Base-by-base conservation (phyloP, 1,140 invertebrate species). In the Cyclina sinensis region DNA sequence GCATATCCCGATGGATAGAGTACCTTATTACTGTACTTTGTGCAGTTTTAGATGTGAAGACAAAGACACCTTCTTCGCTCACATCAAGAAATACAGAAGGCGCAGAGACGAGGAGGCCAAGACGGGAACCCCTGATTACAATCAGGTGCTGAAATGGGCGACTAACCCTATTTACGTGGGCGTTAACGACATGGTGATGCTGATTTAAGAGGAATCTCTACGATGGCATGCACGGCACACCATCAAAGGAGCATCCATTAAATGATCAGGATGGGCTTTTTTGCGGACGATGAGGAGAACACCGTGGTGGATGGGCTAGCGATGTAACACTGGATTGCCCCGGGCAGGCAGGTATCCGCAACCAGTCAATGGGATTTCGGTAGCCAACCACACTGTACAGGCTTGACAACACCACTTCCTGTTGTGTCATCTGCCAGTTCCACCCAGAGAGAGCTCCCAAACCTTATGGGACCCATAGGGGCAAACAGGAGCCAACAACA, bases 41-140 rank as follows among this genome's bases (percentile, higher is more conserved):
- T n/a, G n/a, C n/a, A n/a, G n/a, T 21, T 39, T 11, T 51, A 79
- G 51, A 24, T 79, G 76, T 30, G 27, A 79, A 39, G 51, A 51
- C 27, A 16, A 48, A n/a, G 27, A 30, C 1, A 54, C 76, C 51
- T 18, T 79, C 9, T 9, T 30, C 0, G n/a, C n/a, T n/a, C n/a
- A n/a, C n/a, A n/a, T n/a, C n/a, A n/a, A n/a, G n/a, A n/a, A n/a
- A n/a, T n/a, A n/a, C n/a, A n/a, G n/a, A n/a, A n/a, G n/a, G n/a
- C n/a, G n/a, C n/a, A n/a, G n/a, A n/a, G n/a, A n/a, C 14, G 48
- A 48, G n/a, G 76, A 79, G 18, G 0, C 43, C 43, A 5, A 39
- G 76, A 43, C 24, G 21, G 48, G 76, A 14, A 35, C 24, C 11
- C 76, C 76, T 3, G 76, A 51, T 30, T 79, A 79, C 24, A 48